A percentile compares a stretch with the other conserved stretches of the same genome.
phyloP scores from a whole-genome alignment of 2,888 invertebrate species.

The Seira musarum region DNA sequence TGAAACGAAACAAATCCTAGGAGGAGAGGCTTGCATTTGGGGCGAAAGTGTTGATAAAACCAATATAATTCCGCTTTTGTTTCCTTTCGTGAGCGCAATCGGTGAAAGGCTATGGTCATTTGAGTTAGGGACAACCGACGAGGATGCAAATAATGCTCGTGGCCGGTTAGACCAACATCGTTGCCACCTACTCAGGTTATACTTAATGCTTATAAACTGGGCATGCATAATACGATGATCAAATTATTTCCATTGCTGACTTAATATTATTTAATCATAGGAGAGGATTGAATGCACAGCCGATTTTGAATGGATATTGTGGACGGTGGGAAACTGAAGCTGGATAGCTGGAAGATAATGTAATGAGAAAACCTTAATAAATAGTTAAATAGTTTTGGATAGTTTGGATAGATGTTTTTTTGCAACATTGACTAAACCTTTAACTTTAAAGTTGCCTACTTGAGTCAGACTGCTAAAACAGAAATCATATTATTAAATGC shows the following conservation, averaged over 20 bases:
- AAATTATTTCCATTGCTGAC: background rate
- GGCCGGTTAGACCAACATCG: constrained; percentile 81
- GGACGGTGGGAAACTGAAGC: constrained; percentile 62
- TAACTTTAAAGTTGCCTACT: too few relatives aligned
- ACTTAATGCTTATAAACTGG: constrained; percentile 9
- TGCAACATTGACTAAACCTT: too few relatives aligned
- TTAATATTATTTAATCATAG: constrained; percentile 64
- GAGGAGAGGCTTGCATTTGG: constrained; percentile 93
- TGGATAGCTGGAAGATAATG: too few relatives aligned
- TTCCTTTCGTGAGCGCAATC: constrained; percentile 89
- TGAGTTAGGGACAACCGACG: constrained; percentile 70
- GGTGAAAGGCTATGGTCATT: constrained; percentile 90
- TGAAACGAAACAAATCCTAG: constrained; percentile 80
- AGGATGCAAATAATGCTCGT: constrained; percentile 74
- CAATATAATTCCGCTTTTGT: constrained; percentile 78
- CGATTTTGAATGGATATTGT: constrained; percentile 71
- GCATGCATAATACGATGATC: background rate
- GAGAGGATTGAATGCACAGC: constrained; percentile 80
- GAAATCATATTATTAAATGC: too few relatives aligned
- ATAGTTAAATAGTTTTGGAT: too few relatives aligned
- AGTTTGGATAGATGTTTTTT: too few relatives aligned
- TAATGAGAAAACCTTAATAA: too few relatives aligned
- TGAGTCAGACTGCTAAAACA: too few relatives aligned
- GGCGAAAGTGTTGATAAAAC: constrained; percentile 82
- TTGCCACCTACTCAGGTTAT: constrained; percentile 78